phyloP scores from a whole-genome alignment of 2,888 invertebrate genomes.

The Aphodius sticticus region DNA sequence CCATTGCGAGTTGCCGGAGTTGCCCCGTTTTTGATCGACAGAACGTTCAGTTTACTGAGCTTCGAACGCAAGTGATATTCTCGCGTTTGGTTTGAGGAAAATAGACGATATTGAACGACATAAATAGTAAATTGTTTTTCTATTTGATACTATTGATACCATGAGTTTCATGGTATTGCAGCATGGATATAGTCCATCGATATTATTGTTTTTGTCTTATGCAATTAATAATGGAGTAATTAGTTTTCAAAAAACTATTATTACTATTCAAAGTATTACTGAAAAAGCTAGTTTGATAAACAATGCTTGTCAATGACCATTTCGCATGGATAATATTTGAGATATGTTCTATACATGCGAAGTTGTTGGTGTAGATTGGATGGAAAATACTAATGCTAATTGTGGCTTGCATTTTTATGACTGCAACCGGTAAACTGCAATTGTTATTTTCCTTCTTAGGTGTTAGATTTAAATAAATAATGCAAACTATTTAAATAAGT shows the following conservation, averaged over 20 bases:
- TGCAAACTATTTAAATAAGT: not conserved
- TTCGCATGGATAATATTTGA: too few species aligned
- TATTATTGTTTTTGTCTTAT: too few species aligned
- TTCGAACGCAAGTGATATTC: conserved; percentile 28
- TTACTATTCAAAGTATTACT: too few species aligned
- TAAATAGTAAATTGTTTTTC: not conserved
- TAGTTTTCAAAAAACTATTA: too few species aligned
- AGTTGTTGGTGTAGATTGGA: too few species aligned
- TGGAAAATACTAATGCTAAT: not conserved
- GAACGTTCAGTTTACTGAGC: conserved; percentile 29
- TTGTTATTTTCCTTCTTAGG: not conserved
- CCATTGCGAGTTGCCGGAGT: conserved; percentile 44
- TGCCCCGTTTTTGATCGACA: conserved; percentile 36
- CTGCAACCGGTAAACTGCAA: not conserved
- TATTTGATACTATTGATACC: too few species aligned
- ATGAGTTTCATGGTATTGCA: too few species aligned
- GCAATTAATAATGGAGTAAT: too few species aligned
- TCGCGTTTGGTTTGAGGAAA: conserved; percentile 7
- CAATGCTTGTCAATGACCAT: too few species aligned
- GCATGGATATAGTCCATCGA: too few species aligned
- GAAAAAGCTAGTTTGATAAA: too few species aligned
- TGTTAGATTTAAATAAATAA: not conserved
- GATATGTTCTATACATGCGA: too few species aligned
- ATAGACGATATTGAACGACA: not conserved
- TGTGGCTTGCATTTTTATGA: not conserved